Evolutionary conservation across 2,113 vertebrate species (phyloP), one percentile per base, ranked within the genome.

Genomic region (Halichoerus grypus): DNA sequence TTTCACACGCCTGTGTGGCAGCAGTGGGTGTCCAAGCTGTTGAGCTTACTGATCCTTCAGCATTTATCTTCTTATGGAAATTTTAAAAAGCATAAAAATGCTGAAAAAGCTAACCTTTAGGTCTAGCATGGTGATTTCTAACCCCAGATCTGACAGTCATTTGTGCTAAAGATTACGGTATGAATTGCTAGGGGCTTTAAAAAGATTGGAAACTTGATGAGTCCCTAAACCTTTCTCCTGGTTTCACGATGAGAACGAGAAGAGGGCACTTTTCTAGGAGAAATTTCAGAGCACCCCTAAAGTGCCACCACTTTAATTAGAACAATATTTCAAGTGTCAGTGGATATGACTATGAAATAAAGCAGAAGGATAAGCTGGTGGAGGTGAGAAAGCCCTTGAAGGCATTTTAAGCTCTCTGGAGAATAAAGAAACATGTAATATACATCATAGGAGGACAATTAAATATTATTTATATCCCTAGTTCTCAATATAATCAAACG

Each of bases 31-130:
- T 94, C 96, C 95, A 94, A 97, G 97, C 95, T 97, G 77, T 95
- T 98, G 95, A 91, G 81, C 93, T 95, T 57, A 76, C 96, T 98
- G 97, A 94, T 98, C 93, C 98, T 86, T 94, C 84, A 87, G 91
- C 87, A 39, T 96, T 97, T 95, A 89, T 97, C 97, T 88, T 97
- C 97, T 97, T 94, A 88, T 96, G 81, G 94, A 94, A 98, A 97
- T 83, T 97, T 81, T 98, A 97, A 98, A 98, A 98, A 97, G 95
- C 97, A 97, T 93, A 90, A 91, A 97, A 94, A 97, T 98, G 96
- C 97, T 96, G 94, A 98, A 98, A 98, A 98, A 94, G 93, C 85
- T 97, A 94, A 97, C 83, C 98, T 93, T 96, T 86, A 69, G 91
- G 94, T 91, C 94, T 90, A 95, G 82, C 76, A 74, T 39, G 93